Conservation (phyloP, 1,140 invertebrate species). For the Zelostemma sp. region DNA sequence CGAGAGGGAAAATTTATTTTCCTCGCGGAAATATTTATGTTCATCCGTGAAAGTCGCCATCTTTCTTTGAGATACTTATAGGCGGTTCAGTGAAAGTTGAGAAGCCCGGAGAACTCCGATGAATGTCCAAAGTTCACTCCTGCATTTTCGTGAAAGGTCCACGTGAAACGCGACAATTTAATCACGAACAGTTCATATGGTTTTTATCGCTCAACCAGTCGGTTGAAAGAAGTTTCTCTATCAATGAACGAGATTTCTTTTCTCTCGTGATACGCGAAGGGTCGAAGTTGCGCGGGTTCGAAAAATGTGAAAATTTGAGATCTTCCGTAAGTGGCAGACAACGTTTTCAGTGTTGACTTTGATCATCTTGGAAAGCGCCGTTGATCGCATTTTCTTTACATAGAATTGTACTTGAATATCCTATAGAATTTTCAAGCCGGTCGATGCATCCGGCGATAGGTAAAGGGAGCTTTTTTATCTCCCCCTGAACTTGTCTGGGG, state of each 20-base stretch:
- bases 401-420: slow-evolving; percentile 15
- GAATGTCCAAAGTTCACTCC: slow-evolving; percentile 1
- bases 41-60: slow-evolving; percentile 26
- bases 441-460: slow-evolving; percentile 30
- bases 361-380: no score
- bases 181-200: background rate
- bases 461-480: slow-evolving; percentile 26
- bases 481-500: slow-evolving; percentile 25
- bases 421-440: slow-evolving; percentile 26
- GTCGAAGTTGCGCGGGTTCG: no score
- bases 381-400: background rate
- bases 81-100: slow-evolving; percentile 3
- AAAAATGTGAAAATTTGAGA: background rate
- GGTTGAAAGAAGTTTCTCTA: background rate
- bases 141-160: no score
- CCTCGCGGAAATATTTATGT: slow-evolving; percentile 33
- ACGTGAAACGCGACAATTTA: background rate
- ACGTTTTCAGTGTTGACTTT: no score
- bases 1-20: slow-evolving; percentile 25
- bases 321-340: no score
- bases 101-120: background rate
- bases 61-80: slow-evolving; percentile 32
- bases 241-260: background rate
- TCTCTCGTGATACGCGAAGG: background rate
- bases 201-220: background rate